Percentiles rank a stretch among this genome's conserved stretches.
Conservation (phyloP, 1,140 invertebrate species). For the Coenobita brevimanus region DNA sequence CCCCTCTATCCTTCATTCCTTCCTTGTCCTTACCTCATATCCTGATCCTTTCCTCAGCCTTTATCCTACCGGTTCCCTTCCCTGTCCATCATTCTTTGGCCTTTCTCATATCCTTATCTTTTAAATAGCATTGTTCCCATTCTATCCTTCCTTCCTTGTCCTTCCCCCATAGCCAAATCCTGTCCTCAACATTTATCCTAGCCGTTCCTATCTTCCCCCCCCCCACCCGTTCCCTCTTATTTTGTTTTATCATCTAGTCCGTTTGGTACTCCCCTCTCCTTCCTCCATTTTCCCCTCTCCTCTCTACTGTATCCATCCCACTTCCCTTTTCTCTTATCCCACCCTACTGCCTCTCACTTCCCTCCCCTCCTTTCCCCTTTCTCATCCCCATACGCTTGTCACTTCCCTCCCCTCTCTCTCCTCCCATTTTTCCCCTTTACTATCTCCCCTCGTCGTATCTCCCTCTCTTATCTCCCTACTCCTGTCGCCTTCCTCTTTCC, state of each 20-base stretch:
- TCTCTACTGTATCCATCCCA: neutral
- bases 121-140: neutral
- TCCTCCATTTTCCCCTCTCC: neutral
- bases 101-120: neutral
- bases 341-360: neutral
- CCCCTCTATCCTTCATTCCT: neutral
- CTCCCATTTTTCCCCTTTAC: neutral
- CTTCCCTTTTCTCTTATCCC: neutral
- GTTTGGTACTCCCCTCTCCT: too few species aligned
- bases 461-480: neutral
- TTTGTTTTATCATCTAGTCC: neutral
- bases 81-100: neutral
- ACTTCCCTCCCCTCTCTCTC: too few species aligned
- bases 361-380: neutral
- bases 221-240: neutral
- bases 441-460: neutral
- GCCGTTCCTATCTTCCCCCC: neutral
- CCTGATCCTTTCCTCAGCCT: neutral
- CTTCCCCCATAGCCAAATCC: neutral
- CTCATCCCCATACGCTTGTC: too few species aligned
- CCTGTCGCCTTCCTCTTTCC: neutral
- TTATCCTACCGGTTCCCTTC: neutral
- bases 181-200: neutral
- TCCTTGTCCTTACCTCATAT: neutral
- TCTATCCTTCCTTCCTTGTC: neutral